Evolutionary conservation across 2,888 invertebrate genomes (phyloP), one percentile per base, ranked within the genome.

Genomic region (Hetaerina titia): DNA sequence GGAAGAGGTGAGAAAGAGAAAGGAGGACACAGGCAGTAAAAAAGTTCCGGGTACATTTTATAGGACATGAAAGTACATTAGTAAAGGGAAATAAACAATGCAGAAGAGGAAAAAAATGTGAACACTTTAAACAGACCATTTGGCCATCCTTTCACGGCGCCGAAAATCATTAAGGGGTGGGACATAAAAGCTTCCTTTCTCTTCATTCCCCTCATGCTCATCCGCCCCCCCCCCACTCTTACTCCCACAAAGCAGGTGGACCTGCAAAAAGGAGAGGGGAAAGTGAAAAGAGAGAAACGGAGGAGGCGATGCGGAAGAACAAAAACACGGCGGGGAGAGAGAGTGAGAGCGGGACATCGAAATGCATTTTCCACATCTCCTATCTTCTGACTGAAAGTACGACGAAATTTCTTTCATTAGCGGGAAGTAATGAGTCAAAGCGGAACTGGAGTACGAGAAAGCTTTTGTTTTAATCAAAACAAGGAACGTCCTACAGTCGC

Each of bases 11-110:
- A 2, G 13, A 31, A 81, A 81, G 81, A n/a, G 19, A 22, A 69
- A 31, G 31, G 45, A 45, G 25, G 81, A 31, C 31, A 81, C 9
- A 8, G 31, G 31, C 81, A 81, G 31, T 81, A 81, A 81, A 81
- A 81, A 22, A 31, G 25, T 31, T 31, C 13, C 31, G 9, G 81
- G 81, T 15, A 15, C 31, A 31, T 81, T 81, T 81, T 81, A 81
- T 81, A 31, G 81, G 25, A 25, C 31, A 31, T 31, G 22, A 25
- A 81, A 81, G 81, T 81, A 31, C 81, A 81, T 81, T 81, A 81
- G 81, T 81, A 31, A 81, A 15, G 81, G 31, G 81, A 81, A 81
- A 25, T 81, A 81, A 81, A 81, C 81, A 31, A 81, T 81, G 81
- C 31, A 81, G 81, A 31, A n/a, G 81, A 81, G 81, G 31, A 69